phyloP scores from a whole-genome alignment of 2,113 vertebrate species.

The Suricata suricatta region DNA sequence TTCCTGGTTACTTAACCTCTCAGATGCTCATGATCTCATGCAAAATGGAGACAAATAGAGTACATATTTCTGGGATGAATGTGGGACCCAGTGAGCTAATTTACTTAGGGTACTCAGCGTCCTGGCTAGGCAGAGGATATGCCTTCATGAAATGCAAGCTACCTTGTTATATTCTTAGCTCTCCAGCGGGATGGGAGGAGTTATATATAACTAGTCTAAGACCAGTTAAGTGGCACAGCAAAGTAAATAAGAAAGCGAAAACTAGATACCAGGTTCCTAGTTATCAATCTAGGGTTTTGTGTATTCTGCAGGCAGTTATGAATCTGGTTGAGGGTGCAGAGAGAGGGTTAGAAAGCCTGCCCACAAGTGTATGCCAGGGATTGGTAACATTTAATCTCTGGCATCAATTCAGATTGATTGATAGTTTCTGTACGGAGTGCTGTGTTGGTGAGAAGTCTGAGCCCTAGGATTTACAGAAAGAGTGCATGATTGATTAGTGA shows the following conservation, averaged over 20 bases:
- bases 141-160: neutral
- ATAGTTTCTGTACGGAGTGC: neutral
- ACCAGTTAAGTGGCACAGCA: neutral
- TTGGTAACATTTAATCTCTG: neutral
- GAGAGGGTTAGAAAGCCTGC: neutral
- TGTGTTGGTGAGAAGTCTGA: neutral
- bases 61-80: neutral
- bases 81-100: neutral
- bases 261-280: rapidly evolving
- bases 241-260: neutral
- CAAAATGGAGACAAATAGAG: neutral
- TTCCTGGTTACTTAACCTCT: neutral
- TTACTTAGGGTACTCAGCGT: neutral
- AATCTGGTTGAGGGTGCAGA: neutral
- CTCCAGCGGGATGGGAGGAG: neutral
- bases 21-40: neutral
- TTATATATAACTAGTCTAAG: neutral
- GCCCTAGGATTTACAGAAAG: neutral
- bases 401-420: neutral
- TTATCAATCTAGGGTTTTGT: neutral
- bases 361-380: neutral
- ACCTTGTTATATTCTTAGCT: neutral
- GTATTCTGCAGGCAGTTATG: neutral
- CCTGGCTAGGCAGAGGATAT: no score
- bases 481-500: neutral